A percentile compares a stretch with the other conserved stretches of the same genome.
phyloP scores from a whole-genome alignment of 1,140 invertebrate species.

The Bilobella aurantiaca region DNA sequence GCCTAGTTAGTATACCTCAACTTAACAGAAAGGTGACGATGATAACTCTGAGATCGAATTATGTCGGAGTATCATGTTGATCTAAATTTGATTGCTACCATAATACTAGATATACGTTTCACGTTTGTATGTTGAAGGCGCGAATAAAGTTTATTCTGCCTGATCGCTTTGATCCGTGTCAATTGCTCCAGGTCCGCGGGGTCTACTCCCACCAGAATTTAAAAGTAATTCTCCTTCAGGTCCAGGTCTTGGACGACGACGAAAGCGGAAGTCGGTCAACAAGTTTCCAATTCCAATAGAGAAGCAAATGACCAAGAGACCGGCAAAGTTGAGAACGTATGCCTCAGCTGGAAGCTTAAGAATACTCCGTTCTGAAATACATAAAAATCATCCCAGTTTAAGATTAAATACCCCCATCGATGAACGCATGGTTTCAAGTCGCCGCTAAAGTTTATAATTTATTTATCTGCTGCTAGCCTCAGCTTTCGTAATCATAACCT shows the following conservation, averaged over 20 bases:
- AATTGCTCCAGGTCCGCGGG: not conserved
- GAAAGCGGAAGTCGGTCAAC: constrained; percentile 11
- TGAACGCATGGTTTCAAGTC: not conserved
- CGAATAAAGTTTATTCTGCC: not conserved
- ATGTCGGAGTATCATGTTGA: too few relatives aligned
- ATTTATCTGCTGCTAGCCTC: too few relatives aligned
- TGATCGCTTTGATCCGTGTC: not conserved
- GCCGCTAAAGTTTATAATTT: too few relatives aligned
- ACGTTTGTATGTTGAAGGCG: not conserved
- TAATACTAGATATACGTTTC: too few relatives aligned
- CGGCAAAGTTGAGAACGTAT: constrained; percentile 12
- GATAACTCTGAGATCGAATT: too few relatives aligned
- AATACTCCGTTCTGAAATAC: constrained; percentile 5
- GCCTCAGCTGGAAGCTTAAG: not conserved
- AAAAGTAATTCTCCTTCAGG: not conserved
- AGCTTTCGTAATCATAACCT: too few relatives aligned
- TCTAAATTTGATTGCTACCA: too few relatives aligned
- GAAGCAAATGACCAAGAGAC: constrained; percentile 8
- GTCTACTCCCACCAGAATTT: not conserved
- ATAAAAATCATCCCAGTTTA: not conserved
- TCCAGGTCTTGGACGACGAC: constrained; percentile 15
- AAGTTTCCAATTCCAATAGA: not conserved
- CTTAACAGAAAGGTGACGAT: too few relatives aligned
- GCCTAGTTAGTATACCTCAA: too few relatives aligned
- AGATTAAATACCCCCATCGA: not conserved